Percentiles rank a stretch among this genome's conserved stretches.
Evolutionary conservation across 1,140 invertebrate species (phyloP).

Genomic region (Zaprionus tsacasi): DNA sequence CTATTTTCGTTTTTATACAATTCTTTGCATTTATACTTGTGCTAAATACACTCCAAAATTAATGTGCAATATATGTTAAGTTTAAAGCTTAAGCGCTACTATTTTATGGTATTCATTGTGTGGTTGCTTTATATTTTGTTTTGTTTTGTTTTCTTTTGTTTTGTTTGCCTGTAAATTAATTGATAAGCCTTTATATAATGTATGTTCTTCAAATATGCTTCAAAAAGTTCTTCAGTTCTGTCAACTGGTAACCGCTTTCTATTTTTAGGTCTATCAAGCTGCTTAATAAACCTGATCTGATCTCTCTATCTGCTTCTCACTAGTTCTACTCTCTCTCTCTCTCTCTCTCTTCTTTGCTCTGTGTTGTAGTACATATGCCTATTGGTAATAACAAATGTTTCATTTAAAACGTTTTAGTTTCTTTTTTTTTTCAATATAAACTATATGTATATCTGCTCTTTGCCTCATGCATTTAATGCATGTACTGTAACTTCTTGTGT

Average conservation of each 20-base stretch:
- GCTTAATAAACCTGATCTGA: slow-evolving; percentile 71
- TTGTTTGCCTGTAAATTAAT: slow-evolving; percentile 71
- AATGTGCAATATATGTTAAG: slow-evolving; percentile 75
- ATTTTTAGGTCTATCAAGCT: slow-evolving; percentile 64
- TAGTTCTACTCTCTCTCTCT: slow-evolving; percentile 27
- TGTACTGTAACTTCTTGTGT: slow-evolving; percentile 36
- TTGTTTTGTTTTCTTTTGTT: slow-evolving; percentile 39
- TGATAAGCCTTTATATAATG: slow-evolving; percentile 68
- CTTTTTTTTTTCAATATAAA: slow-evolving; percentile 50
- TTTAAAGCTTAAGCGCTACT: slow-evolving; percentile 68
- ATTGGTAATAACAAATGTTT: slow-evolving; percentile 72
- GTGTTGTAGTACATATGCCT: slow-evolving; percentile 51
- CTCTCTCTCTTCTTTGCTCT: slow-evolving; percentile 24
- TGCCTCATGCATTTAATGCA: slow-evolving; percentile 64
- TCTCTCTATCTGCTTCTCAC: slow-evolving; percentile 25
- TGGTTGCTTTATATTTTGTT: slow-evolving; percentile 27
- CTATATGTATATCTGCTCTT: slow-evolving; percentile 47
- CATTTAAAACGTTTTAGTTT: slow-evolving; percentile 19
- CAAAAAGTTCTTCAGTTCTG: slow-evolving; percentile 54
- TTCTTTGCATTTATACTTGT: slow-evolving; percentile 64
- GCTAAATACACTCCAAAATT: slow-evolving; percentile 80
- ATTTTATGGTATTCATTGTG: slow-evolving; percentile 39
- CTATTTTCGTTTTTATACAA: slow-evolving; percentile 59
- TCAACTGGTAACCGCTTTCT: slow-evolving; percentile 22
- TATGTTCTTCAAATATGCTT: slow-evolving; percentile 60